Evolutionary conservation across 2,888 invertebrate genomes (phyloP), one percentile per base, ranked within the genome.

Genomic region (Lapara coniferarum): DNA sequence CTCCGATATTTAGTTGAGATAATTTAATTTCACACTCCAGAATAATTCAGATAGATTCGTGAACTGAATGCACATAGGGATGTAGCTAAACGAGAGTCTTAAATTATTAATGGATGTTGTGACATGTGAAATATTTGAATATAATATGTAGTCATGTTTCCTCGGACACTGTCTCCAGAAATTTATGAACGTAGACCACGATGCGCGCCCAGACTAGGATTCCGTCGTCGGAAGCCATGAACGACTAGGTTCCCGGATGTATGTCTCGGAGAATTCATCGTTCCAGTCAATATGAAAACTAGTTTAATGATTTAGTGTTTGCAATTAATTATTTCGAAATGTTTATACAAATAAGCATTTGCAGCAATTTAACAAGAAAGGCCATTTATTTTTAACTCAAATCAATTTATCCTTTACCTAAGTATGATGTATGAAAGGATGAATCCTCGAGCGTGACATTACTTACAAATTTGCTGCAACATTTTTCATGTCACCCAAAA

Each of bases 401-500:
- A 55, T 19, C 1, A 55, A 16, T 55, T 55, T 10, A 16, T 19
- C 13, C 2, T n/a, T 14, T 46, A 13, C 63, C 2, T 59, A 7
- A 59, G 44, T 46, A 63, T 49, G 44, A 63, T 13, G 19, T 13
- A 49, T 63, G 19, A 46, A 13, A n/a, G 19, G 46, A 7, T 49
- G 10, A 63, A 46, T 13, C 13, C 63, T 49, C 63, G 16, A 46
- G 59, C 19, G 59, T 52, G 46, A 44, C 66, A 71, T 16, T 12
- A 37, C 14, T 67, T 68, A 73, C 72, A 71, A 72, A 46, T 16
- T 16, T 10, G 46, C 70, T 69, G 70, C 73, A 71, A 74, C 69
- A 74, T 74, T 77, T 78, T 78, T 77, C 72, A 71, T 70, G 72
- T 71, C 74, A 70, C 72, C 72, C 63, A 75, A 74, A 76, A 73